These are phyloP conservation scores for Drosophila cyrtoloma DNA, from an alignment of 2,888 invertebrate genomes.

Conservation along the genomic window DNA sequence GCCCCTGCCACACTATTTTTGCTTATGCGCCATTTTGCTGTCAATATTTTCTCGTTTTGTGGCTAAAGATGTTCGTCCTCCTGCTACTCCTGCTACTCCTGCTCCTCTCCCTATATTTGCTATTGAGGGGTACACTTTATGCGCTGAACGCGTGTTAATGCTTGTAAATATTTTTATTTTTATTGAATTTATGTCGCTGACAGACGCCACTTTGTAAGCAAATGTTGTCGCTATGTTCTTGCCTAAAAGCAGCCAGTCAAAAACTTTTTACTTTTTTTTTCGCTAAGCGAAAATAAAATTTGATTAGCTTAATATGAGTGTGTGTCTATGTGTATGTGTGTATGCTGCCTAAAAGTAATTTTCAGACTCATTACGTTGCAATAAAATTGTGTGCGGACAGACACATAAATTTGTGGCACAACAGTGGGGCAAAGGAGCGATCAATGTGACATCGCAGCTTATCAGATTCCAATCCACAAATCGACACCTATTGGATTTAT, in stretches of 20 bases:
- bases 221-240: constrained; percentile 35
- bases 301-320: constrained; percentile 36
- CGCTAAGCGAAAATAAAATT: constrained; percentile 44
- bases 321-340: background rate
- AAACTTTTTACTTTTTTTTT: constrained; percentile 16
- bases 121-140: constrained; percentile 43
- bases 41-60: constrained; percentile 68
- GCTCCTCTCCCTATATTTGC: background rate
- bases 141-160: constrained; percentile 78
- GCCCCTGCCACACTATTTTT: constrained; percentile 50
- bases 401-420: background rate
- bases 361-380: constrained; percentile 57
- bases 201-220: constrained; percentile 53
- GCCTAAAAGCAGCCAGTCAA: constrained; percentile 55
- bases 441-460: background rate
- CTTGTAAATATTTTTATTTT: constrained; percentile 83
- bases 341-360: constrained; percentile 42
- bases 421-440: background rate
- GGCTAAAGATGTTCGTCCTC: constrained; percentile 23
- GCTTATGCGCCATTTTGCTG: constrained; percentile 72
- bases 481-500: background rate
- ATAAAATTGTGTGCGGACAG: background rate
- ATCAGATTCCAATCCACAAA: background rate
- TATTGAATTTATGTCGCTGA: constrained; percentile 77
- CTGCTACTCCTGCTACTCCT: background rate